Evolutionary conservation across 2,888 invertebrate genomes (phyloP), one percentile per base, ranked within the genome.

Genomic region (Archips crataeganus): DNA sequence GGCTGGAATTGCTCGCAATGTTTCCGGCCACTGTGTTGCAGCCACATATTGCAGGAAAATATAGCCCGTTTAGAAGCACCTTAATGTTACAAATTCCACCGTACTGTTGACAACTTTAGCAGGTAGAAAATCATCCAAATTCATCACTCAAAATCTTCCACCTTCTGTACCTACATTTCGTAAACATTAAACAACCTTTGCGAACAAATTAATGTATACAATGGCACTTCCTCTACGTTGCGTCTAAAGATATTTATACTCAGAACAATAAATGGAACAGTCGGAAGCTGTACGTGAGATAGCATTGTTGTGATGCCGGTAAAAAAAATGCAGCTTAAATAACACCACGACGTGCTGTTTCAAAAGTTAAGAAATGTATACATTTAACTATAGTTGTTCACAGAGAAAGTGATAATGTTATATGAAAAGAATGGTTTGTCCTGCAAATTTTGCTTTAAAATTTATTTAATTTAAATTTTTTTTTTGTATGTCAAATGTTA

Each of bases 191-290:
- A 77, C 78, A 83, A 79, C 45, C 15, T 78, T 77, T 78, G 78
- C 79, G 79, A 83, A n/a, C 49, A 69, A 8, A n/a, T 82, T 83
- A 81, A 79, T 79, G 76, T 75, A 77, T 75, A 85, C 85, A 87
- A 88, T 85, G 79, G 79, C 61, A 77, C 83, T 87, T 87, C 87
- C 87, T 83, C 75, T 65, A 77, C 79, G 83, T 81, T 82, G 75
- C 79, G 84, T 83, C 80, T 78, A 62, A 62, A 63, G 63, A 47
- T 63, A 81, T 79, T 78, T 81, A 69, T 69, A 74, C 69, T 65
- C 36, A 69, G 74, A 70, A 74, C 74, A 74, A 70, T 74, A 70
- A 69, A 61, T 60, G 69, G 69, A 74, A 47, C 84, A 83, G 86
- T 81, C 82, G 79, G 82, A 80, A 82, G 81, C 80, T 81, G 82